phyloP scores from a whole-genome alignment of 2,797 vertebrate species.

The Danio jaintianensis region DNA sequence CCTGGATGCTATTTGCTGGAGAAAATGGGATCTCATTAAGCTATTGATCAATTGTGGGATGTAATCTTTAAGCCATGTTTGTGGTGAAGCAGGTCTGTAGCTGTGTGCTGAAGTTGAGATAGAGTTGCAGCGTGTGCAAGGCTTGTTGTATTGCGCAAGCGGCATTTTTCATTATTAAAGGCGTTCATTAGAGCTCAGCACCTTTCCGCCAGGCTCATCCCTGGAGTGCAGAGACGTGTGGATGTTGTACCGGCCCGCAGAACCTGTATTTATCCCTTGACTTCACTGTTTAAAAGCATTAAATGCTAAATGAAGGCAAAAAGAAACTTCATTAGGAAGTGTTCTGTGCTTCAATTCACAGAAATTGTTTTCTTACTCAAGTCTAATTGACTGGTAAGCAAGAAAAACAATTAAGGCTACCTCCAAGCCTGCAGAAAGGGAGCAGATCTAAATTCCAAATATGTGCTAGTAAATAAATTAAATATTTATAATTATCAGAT shows the following conservation, averaged over 20 bases:
- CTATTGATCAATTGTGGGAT: constrained; percentile 84
- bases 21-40: constrained; percentile 84
- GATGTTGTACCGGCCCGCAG: constrained; percentile 12
- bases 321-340: constrained; percentile 38
- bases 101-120: constrained; percentile 54
- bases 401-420: constrained; percentile 31
- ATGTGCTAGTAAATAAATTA: not conserved
- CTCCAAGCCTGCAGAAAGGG: constrained; percentile 18
- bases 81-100: constrained; percentile 64
- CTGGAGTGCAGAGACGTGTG: constrained; percentile 26
- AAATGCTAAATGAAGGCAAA: constrained; percentile 43
- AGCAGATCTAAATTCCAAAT: constrained; percentile 16
- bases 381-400: constrained; percentile 34
- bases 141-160: constrained; percentile 47
- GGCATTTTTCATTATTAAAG: constrained; percentile 62
- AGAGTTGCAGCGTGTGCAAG: constrained; percentile 62
- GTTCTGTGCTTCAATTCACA: constrained; percentile 34
- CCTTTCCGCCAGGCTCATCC: constrained; percentile 55
- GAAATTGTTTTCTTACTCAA: constrained; percentile 28
- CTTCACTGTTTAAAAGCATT: constrained; percentile 39
- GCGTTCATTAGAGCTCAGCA: constrained; percentile 61
- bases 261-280: constrained; percentile 38
- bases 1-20: constrained; percentile 75
- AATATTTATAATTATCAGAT: no score
- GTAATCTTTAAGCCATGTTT: constrained; percentile 74